phyloP scores from a whole-genome alignment of 1,140 invertebrate genomes.

The Drosophila leontia region DNA sequence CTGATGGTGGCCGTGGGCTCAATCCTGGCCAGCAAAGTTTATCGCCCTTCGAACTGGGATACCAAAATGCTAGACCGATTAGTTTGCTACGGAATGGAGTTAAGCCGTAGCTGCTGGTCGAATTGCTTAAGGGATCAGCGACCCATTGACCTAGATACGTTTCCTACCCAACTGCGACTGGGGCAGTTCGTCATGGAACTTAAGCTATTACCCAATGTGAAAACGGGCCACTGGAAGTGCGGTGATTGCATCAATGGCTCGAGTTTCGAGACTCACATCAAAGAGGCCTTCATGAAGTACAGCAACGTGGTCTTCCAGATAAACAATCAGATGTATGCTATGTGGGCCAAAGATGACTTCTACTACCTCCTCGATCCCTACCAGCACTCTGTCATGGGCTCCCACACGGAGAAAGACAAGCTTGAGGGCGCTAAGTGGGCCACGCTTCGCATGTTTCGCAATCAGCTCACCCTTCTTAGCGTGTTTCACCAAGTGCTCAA shows the following conservation, averaged over 20 bases:
- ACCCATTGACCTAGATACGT: slow-evolving; percentile 54
- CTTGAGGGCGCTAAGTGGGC: slow-evolving; percentile 45
- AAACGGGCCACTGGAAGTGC: slow-evolving; percentile 53
- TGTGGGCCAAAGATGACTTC: slow-evolving; percentile 72
- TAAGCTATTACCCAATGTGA: slow-evolving; percentile 40
- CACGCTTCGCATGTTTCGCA: slow-evolving; percentile 76
- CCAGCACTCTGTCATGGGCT: slow-evolving; percentile 58
- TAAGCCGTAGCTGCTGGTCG: slow-evolving; percentile 62
- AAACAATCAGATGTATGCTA: slow-evolving; percentile 68
- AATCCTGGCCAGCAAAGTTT: slow-evolving; percentile 76
- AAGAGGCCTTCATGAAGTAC: slow-evolving; percentile 21
- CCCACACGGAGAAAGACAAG: slow-evolving; percentile 9
- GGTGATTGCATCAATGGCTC: slow-evolving; percentile 25
- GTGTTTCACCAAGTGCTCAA: slow-evolving; percentile 71
- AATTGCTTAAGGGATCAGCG: slow-evolving; percentile 25
- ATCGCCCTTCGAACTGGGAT: slow-evolving; percentile 74
- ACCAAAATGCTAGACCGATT: slow-evolving; percentile 61
- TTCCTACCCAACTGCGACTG: slow-evolving; percentile 65
- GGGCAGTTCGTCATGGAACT: slow-evolving; percentile 66
- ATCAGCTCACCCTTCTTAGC: slow-evolving; percentile 50
- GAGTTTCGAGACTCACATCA: slow-evolving; percentile 47
- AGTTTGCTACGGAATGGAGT: slow-evolving; percentile 73
- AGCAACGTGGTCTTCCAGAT: slow-evolving; percentile 71
- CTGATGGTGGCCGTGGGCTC: slow-evolving; percentile 64
- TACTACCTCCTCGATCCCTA: slow-evolving; percentile 79